Base-by-base conservation (phyloP, 2,797 vertebrate genomes). In the Percopsis omiscomaycus region DNA sequence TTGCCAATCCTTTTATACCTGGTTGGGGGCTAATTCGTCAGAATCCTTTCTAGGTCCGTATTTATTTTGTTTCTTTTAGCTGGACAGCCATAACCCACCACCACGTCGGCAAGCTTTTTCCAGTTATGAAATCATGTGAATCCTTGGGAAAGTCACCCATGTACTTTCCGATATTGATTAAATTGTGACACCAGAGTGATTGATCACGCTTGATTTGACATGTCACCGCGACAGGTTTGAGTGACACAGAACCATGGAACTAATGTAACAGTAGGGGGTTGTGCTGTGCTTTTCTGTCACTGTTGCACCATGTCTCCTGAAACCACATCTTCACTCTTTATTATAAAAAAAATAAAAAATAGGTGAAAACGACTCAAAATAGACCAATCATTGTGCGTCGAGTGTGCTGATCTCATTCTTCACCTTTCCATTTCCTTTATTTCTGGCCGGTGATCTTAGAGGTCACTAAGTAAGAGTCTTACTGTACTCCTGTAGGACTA, bases 141-240 rank as follows among this genome's bases (percentile, higher is more conserved):
- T 82, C 64, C 46, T 53, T 58, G 48, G 15, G 67, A 85, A 79
- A 74, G 75, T 58, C 37, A 42, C 37, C 37, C 37, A 42, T 42
- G 2, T 42, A 42, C 54, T 37, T 63, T 77, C 77, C 66, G 54
- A 55, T 70, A 88, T 86, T 88, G 89, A 91, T 92, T 90, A 86
- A 89, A 89, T 75, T 85, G 87, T 89, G 90, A 88, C 73, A 74
- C 66, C 66, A 65, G 64, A 56, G 71, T 88, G 87, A 92, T 87
- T 88, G 90, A 91, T 89, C 86, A 84, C 85, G 83, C 86, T 78
- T 88, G 80, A 84, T 86, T 90, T 85, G 86, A 87, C 82, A 76
- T 88, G 84, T 85, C 84, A 82, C 59, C 30, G 79, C 62, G 57
- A 77, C 78, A 79, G 3, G 45, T 74, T 67, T 80, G 84, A 84